Evolutionary conservation across 2,797 vertebrate species (phyloP), one percentile per base, ranked within the genome.

Genomic region (Pangasius krempfi): DNA sequence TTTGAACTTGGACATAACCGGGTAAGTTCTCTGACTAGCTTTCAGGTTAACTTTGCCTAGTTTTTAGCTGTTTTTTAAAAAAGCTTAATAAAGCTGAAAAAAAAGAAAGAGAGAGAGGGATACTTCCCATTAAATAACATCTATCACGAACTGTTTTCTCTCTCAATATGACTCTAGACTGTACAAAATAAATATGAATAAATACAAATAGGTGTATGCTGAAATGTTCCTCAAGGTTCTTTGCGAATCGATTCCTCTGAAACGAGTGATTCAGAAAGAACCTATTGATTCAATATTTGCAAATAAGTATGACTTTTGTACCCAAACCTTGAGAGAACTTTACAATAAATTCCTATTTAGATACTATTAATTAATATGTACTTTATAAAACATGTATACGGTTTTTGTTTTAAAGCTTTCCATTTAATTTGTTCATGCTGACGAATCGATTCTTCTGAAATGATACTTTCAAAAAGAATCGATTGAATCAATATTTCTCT

Each of bases 231-330:
- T 82, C 25, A 52, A 33, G 62, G 5, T 25, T 84, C n/a, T 14
- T 52, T 13, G 60, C 10, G 64, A 68, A 37, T 84, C 82, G 6
- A 25, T 33, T 56, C 52, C 6, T 83, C 14, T 62, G 58, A 47
- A 64, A 16, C 40, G 80, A 84, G n/a, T 84, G 44, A 68, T 70
- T 84, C 64, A 84, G 2, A 50, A 84, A 30, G 7, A 50, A 60
- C 33, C 56, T 33, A 25, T 13, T 64, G 56, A 30, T 50, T 66
- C 62, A 47, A 5, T n/a, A 9, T 18, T 18, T 27, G 20, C 40
- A 37, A 37, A 18, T 20, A 27, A 16, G 3, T 33, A 22, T 22
- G 18, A 40, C 44, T 30, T 47, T 30, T 30, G 14, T 33, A 1
- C 0, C 37, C 0, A 52, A 54, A 52, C 58, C 10, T 20, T 16